Evolutionary conservation across 2,797 vertebrate species (phyloP), one percentile per base, ranked within the genome.

Genomic region (Dendrocincla fuliginosa): DNA sequence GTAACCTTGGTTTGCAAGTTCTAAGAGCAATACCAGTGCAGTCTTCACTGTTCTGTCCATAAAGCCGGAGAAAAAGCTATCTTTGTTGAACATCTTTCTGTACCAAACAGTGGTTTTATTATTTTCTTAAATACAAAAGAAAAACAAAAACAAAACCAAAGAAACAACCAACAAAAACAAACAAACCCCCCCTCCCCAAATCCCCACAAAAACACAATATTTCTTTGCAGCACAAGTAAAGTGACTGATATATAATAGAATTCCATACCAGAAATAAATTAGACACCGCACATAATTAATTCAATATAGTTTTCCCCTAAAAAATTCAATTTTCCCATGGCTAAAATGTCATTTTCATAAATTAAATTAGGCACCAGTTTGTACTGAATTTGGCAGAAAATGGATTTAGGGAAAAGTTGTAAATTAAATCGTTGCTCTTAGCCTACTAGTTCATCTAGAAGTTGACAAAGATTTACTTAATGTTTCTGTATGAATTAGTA

Each of bases 301-400:
- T 69, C 22, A 90, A 41, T 33, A 33, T 22, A 74, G 44, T 68
- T 91, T 93, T 84, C 37, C 42, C 42, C 42, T 44, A 3, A 42
- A 70, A 94, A 88, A 22, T 53, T 71, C 18, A 19, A 14, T 86
- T 94, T 92, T 92, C 56, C 49, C 6, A 39, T 64, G 75, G 42
- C 16, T 81, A 83, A 80, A 87, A 22, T 49, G 44, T 3, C 32
- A 65, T 82, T 94, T 92, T 93, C 32, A 53, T 32, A 86, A 93
- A 94, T 9, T 70, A 17, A 91, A 11, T 87, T 81, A 81, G 46
- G 20, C n/a, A 78, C 3, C 24, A 52, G 15, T 15, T 78, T 91
- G 42, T 35, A 73, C 55, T 77, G 69, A 78, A 69, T 88, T 83
- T 78, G 78, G 17, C 47, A 87, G 47, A 87, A 92, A 77, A 76